These are phyloP conservation scores for Gerris buenoi DNA, from an alignment of 1,140 invertebrate genomes.

Conservation along the genomic window DNA sequence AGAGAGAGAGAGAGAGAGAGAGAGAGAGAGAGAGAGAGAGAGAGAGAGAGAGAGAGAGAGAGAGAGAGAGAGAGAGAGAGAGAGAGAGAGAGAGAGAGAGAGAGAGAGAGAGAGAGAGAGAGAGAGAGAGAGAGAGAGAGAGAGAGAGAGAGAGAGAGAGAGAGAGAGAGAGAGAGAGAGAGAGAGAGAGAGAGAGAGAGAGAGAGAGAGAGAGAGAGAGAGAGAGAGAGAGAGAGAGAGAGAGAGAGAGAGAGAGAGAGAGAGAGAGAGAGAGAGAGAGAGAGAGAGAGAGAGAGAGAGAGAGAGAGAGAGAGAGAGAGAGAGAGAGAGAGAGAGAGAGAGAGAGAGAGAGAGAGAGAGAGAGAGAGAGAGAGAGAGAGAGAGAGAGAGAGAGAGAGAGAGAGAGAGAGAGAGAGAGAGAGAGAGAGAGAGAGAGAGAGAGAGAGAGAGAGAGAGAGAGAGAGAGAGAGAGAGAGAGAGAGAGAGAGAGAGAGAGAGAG, in stretches of 20 bases:
- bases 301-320: conserved; percentile 18
- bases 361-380: conserved; percentile 14
- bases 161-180: conserved; percentile 1
- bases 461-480: conserved; percentile 3
- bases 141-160: conserved; percentile 1
- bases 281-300: conserved; percentile 22
- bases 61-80: conserved; percentile 1
- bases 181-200: conserved; percentile 1
- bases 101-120: conserved; percentile 1
- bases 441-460: conserved; percentile 3
- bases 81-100: conserved; percentile 1
- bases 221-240: conserved; percentile 16
- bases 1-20: conserved; percentile 4
- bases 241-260: conserved; percentile 8
- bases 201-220: conserved; percentile 20
- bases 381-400: conserved; percentile 13
- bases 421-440: conserved; percentile 3
- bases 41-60: conserved; percentile 3
- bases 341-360: conserved; percentile 14
- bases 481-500: conserved; percentile 3
- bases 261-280: conserved; percentile 1
- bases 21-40: conserved; percentile 5
- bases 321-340: conserved; percentile 11
- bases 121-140: conserved; percentile 1
- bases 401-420: conserved; percentile 11